phyloP scores from a whole-genome alignment of 2,113 vertebrate genomes.

The Perognathus longimembris region DNA sequence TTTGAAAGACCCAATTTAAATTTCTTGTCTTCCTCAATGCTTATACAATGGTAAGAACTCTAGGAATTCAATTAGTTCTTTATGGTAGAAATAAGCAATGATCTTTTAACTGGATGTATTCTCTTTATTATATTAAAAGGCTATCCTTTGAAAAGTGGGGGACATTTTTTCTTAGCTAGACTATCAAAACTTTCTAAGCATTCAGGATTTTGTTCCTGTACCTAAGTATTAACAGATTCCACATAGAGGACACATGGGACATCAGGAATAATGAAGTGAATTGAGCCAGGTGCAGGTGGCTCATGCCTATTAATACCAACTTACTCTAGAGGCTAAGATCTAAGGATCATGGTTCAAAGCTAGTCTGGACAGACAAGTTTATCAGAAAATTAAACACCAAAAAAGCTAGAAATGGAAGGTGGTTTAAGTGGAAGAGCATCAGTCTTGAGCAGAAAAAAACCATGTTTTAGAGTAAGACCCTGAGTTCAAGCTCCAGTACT shows the following conservation, averaged over 20 bases:
- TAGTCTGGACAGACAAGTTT: too few species aligned
- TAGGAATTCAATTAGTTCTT: conserved; percentile 40
- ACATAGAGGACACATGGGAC: not conserved
- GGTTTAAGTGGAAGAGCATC: too few species aligned
- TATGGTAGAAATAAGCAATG: not conserved
- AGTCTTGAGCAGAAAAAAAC: too few species aligned
- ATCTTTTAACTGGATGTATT: not conserved
- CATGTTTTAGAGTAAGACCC: too few species aligned
- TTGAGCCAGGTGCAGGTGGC: too few species aligned
- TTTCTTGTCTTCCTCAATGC: conserved; percentile 58
- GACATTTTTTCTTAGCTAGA: not conserved
- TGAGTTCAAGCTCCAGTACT: too few species aligned
- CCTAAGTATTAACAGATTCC: not conserved
- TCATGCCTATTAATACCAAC: too few species aligned
- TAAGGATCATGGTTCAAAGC: too few species aligned
- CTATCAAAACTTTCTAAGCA: not conserved
- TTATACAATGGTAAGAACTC: not conserved
- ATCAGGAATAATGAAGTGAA: not conserved
- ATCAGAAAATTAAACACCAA: too few species aligned
- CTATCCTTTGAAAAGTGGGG: not conserved
- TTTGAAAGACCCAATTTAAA: conserved; percentile 47
- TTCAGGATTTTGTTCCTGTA: not conserved
- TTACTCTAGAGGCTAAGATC: too few species aligned
- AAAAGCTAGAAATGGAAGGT: too few species aligned
- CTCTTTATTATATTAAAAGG: not conserved